These are phyloP conservation scores for Cryptosula pallasiana DNA, from an alignment of 2,888 invertebrate genomes.

Conservation along the genomic window DNA sequence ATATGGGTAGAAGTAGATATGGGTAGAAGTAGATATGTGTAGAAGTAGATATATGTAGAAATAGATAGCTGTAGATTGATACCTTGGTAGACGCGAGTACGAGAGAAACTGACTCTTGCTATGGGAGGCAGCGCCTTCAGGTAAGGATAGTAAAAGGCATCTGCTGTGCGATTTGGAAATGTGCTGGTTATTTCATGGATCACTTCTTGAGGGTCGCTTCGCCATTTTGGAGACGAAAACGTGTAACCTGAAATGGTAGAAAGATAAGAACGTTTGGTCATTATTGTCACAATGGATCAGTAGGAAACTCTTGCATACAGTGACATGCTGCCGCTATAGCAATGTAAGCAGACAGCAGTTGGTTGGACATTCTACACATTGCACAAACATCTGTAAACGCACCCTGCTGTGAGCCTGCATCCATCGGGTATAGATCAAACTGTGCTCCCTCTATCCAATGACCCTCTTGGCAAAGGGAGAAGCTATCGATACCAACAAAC, in stretches of 20 bases:
- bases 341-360: too few species aligned
- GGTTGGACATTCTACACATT: too few species aligned
- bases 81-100: constrained; percentile 34
- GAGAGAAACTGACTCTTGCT: constrained; percentile 65
- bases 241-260: constrained; percentile 56
- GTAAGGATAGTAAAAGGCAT: constrained; percentile 89
- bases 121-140: constrained; percentile 79
- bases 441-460: constrained; percentile 86
- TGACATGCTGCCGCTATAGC: too few species aligned
- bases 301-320: too few species aligned
- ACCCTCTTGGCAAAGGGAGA: constrained; percentile 76
- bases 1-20: too few species aligned
- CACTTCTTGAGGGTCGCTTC: constrained; percentile 80
- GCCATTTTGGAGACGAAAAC: constrained; percentile 94
- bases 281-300: too few species aligned
- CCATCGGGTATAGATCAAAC: constrained; percentile 84
- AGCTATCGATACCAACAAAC: constrained; percentile 84
- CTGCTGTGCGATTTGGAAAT: constrained; percentile 85
- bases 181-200: constrained; percentile 82
- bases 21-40: too few species aligned
- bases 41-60: too few species aligned
- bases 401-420: constrained; percentile 90
- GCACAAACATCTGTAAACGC: too few species aligned
- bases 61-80: too few species aligned
- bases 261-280: too few species aligned